phyloP scores from a whole-genome alignment of 2,113 vertebrate genomes.

The Rynchops niger region DNA sequence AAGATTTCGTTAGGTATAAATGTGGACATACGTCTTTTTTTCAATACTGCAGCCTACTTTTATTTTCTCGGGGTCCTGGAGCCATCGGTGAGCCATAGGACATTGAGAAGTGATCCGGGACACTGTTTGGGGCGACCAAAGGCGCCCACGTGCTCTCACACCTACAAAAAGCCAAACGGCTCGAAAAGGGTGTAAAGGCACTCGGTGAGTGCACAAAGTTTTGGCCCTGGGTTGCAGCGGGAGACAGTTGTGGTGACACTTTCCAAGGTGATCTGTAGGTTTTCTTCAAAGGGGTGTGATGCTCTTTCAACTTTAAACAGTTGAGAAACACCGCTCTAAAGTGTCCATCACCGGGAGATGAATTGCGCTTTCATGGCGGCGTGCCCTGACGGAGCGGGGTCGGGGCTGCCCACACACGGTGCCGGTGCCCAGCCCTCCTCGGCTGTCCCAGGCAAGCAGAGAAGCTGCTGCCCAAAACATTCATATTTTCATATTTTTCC shows the following conservation, averaged over 20 bases:
- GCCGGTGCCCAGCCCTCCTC: neutral
- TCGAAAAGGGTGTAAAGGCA: neutral
- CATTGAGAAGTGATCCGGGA: neutral
- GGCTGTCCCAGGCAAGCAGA: neutral
- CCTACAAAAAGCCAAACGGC: rapidly evolving
- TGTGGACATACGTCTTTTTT: neutral
- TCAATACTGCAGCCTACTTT: neutral
- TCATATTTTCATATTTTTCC: neutral
- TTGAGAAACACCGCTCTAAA: slow-evolving; percentile 10
- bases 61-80: neutral
- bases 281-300: slow-evolving; percentile 36
- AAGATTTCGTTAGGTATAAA: neutral
- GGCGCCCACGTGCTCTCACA: rapidly evolving
- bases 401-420: rapidly evolving
- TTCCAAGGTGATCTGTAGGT: slow-evolving; percentile 47
- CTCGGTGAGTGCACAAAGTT: neutral
- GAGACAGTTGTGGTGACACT: neutral
- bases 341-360: slow-evolving; percentile 8
- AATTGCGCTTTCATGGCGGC: neutral
- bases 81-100: neutral
- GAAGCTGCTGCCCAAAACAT: neutral
- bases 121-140: neutral
- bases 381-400: neutral
- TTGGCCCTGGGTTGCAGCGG: neutral
- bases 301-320: slow-evolving; percentile 37